Base-by-base conservation (phyloP, 2,888 invertebrate species). In the Dermolepida albohirtum region DNA sequence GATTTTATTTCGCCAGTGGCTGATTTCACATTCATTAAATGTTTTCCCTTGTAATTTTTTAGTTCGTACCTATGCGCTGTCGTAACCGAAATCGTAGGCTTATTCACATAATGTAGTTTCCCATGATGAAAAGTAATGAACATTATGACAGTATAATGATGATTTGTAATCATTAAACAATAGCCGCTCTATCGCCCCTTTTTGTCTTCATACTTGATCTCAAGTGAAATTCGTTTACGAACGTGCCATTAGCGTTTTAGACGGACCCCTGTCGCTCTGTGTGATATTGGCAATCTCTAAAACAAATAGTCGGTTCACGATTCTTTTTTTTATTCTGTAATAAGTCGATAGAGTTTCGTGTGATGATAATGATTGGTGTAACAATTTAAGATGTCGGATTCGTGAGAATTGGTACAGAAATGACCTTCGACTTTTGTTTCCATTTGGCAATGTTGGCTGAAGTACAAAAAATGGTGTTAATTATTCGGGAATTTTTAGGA, bases 321-420 rank as follows among this genome's bases (percentile, higher is more conserved):
- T 54, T 54, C 16, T 34, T 40, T 54, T 54, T 54, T 34, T 29
- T 6, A 5, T 29, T 34, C 34, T 34, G 2, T 34, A 34, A 34
- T 34, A 34, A 34, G 34, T 34, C 34, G 10, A 34, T 34, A 34
- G 34, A 34, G 34, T 34, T 34, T 34, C 34, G 34, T 34, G 34
- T 34, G 34, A 34, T 34, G 34, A 34, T 34, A 34, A 34, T 34
- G 34, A 34, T 34, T 34, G 34, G 34, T 34, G 34, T 34, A 34
- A 34, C 34, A 34, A 10, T 52, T 40, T 39, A 54, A 10, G 40
- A 40, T 54, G 39, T 54, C 12, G n/a, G 54, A 17, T 54, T 2
- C 54, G 54, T 54, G 54, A 41, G 54, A 54, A 54, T 54, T 8
- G n/a, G 54, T 54, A 54, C 54, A 17, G 40, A 40, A 54, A 40